Conservation (phyloP, 2,888 invertebrate species). For the Nezara viridula region DNA sequence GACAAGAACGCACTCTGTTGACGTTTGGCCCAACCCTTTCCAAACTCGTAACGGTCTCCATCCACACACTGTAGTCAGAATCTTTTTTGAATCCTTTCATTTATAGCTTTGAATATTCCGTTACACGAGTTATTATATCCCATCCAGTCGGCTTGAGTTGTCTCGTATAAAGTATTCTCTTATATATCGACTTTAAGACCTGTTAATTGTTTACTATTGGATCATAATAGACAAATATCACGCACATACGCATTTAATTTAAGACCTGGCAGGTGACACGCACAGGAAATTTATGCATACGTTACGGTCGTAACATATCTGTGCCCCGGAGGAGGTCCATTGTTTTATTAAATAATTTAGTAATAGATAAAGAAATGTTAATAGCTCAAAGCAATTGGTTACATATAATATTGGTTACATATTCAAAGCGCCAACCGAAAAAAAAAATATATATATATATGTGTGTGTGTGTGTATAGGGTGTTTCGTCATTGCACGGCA, state of each 20-base stretch:
- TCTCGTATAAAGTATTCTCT: background rate
- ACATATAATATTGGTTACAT: too few species aligned
- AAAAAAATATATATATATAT: too few species aligned
- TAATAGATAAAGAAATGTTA: too few species aligned
- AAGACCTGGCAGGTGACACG: background rate
- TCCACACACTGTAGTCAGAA: background rate
- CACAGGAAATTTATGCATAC: background rate
- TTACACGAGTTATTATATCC: background rate
- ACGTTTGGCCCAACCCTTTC: background rate
- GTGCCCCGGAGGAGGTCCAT: too few species aligned
- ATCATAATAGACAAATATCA: background rate
- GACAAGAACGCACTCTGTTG: slow-evolving; percentile 28
- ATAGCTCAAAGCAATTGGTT: too few species aligned
- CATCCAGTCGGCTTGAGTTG: background rate
- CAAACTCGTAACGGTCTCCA: slow-evolving; percentile 10
- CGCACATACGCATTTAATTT: background rate
- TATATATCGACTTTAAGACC: background rate
- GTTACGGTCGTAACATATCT: background rate
- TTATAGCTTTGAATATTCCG: slow-evolving; percentile 38
- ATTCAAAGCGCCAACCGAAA: too few species aligned
- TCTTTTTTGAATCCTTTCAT: slow-evolving; percentile 38
- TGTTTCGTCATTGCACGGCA: too few species aligned
- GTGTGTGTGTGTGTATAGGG: too few species aligned
- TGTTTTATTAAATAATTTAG: too few species aligned
- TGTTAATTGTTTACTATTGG: background rate